Conservation (phyloP, 2,797 vertebrate species). For the Jordanella pulchra region DNA sequence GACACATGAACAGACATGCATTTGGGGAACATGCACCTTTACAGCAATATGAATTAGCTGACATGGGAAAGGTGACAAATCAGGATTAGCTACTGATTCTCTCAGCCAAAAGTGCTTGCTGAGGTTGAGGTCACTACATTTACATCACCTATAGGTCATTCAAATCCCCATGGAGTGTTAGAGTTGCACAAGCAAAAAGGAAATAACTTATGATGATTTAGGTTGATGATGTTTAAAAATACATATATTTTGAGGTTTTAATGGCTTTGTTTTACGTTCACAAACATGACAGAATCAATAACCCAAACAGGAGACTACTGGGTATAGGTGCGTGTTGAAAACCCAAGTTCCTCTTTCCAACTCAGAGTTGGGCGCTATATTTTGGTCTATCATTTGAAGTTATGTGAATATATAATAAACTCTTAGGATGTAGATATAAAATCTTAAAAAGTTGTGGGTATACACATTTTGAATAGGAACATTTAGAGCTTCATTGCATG, state of each 20-base stretch:
- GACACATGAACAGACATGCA: slow-evolving; percentile 25
- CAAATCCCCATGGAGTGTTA: slow-evolving; percentile 25
- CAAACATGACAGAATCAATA: not conserved
- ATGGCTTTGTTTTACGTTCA: slow-evolving; percentile 13
- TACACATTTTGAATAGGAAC: not conserved
- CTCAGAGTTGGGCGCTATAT: not conserved
- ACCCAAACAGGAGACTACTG: not conserved
- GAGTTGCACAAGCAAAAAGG: slow-evolving; percentile 37
- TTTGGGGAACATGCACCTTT: slow-evolving; percentile 29
- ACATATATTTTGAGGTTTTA: slow-evolving; percentile 22
- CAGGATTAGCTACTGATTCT: slow-evolving; percentile 56
- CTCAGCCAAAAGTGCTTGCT: slow-evolving; percentile 32
- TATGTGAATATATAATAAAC: not conserved
- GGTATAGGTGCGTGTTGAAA: not conserved
- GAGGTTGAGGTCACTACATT: slow-evolving; percentile 43
- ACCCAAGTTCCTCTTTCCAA: not conserved
- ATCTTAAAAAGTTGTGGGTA: not conserved
- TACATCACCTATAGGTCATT: slow-evolving; percentile 47
- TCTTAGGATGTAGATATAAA: not conserved
- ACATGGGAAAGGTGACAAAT: slow-evolving; percentile 36
- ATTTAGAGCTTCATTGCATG: too few relatives aligned
- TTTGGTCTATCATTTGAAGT: not conserved
- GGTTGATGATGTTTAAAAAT: slow-evolving; percentile 45
- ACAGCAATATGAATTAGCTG: slow-evolving; percentile 35
- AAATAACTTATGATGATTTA: slow-evolving; percentile 41